Evolutionary conservation across 1,140 invertebrate species (phyloP), one percentile per base, ranked within the genome.

Genomic region (Tetramorium parvispinum): DNA sequence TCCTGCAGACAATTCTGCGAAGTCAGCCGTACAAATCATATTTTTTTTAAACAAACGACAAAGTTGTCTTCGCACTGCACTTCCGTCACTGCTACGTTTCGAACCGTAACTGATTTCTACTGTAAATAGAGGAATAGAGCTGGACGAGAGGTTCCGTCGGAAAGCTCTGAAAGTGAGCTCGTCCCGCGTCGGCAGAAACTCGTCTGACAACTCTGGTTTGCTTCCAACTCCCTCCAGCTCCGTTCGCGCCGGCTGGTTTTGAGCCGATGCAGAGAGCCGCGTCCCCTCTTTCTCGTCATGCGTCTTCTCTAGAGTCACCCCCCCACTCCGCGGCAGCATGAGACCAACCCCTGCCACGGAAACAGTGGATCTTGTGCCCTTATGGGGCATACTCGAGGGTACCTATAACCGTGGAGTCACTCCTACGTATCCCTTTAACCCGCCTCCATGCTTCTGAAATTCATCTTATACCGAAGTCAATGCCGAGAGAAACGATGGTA

Each of bases 311-410:
- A 53, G 76, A 82, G 66, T 73, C 87, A 86, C 40, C 94, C 93
- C 94, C 94, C 94, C 93, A 91, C 93, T 90, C 75, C 75, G 46
- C 24, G 10, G 7, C 3, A 59, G 49, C 87, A 76, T 89, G 93
- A 93, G 93, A 94, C 93, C 94, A 95, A 94, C 94, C 94, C 94
- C 94, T 92, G 90, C 85, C 85, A 82, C 79, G 88, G 91, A 86
- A 89, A 92, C 87, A 87, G 92, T 87, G 86, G 78, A 91, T 91
- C 88, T 90, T 85, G 88, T 92, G 82, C 91, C 91, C 90, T 92
- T 92, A 92, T 92, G 87, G 88, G 86, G 91, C 91, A 91, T 86
- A 88, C 75, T 90, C 87, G 86, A 87, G 91, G 85, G 89, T 90
- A 89, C 87, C 85, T 92, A 92, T 87, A 87, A 85, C 59, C 75